These are phyloP conservation scores for Microtus montanus DNA, from an alignment of 2,113 vertebrate species.

Conservation along the genomic window DNA sequence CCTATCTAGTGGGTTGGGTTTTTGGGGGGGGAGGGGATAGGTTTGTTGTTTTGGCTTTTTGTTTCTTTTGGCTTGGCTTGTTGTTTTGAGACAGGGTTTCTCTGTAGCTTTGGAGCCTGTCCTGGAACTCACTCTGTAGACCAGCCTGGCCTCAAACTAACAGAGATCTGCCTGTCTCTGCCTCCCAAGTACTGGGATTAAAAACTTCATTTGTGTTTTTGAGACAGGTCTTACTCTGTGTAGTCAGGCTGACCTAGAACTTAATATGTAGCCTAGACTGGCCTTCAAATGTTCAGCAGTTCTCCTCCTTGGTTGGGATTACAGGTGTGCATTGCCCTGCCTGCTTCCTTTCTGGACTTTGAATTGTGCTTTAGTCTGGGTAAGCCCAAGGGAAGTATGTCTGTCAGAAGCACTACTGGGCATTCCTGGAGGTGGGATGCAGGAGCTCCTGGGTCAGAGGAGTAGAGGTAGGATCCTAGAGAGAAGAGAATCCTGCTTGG, in stretches of 20 bases:
- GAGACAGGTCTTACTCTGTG: neutral
- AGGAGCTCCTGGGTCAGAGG: neutral
- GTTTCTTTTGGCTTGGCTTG: too few relatives aligned
- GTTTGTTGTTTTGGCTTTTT: too few relatives aligned
- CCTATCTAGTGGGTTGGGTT: neutral
- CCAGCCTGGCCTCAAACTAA: too few relatives aligned
- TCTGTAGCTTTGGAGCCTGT: too few relatives aligned
- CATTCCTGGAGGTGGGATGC: neutral
- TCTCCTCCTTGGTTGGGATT: neutral
- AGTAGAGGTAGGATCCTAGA: accelerated
- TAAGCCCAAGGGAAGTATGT: neutral
- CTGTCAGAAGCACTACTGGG: neutral
- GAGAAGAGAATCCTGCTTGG: neutral
- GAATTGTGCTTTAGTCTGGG: neutral
- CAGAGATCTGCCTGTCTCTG: too few relatives aligned
- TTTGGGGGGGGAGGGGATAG: too few relatives aligned
- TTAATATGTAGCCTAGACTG: neutral
- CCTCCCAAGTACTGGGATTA: too few relatives aligned
- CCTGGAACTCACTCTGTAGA: too few relatives aligned
- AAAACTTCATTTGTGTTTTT: neutral
- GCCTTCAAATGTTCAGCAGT: neutral
- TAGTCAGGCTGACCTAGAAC: neutral
- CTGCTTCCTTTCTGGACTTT: conserved; percentile 6
- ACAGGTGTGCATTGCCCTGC: neutral
- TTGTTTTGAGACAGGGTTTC: too few relatives aligned